These are phyloP conservation scores for Mythimna impura DNA, from an alignment of 2,888 invertebrate species.

Conservation along the genomic window DNA sequence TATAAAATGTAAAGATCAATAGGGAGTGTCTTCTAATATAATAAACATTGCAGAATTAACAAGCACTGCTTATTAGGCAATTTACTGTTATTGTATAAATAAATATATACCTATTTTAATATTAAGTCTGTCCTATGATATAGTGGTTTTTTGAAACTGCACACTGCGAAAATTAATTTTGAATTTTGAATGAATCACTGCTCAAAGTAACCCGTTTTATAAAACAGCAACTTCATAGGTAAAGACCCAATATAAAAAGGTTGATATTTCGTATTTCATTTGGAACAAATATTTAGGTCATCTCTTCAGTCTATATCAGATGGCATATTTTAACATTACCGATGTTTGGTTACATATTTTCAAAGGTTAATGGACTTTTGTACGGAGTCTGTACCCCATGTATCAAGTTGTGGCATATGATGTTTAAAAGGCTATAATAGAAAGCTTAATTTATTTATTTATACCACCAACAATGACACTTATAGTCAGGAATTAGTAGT, in stretches of 20 bases:
- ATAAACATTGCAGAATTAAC: constrained; percentile 50
- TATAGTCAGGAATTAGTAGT: too few species aligned
- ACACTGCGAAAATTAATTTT: too few species aligned
- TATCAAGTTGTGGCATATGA: too few species aligned
- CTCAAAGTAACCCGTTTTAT: too few species aligned
- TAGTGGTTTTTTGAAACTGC: too few species aligned
- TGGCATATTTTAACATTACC: background rate
- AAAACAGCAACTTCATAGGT: too few species aligned
- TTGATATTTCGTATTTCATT: constrained; percentile 18
- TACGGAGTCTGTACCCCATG: background rate
- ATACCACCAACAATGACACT: too few species aligned
- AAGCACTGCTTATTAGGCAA: constrained; percentile 33
- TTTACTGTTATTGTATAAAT: constrained; percentile 13
- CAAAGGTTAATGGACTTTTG: background rate
- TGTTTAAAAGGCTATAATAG: too few species aligned
- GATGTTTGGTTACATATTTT: background rate
- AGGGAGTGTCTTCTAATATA: constrained; percentile 26
- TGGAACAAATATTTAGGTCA: constrained; percentile 30
- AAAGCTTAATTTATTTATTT: too few species aligned
- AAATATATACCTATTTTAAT: background rate
- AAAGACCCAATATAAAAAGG: constrained; percentile 9
- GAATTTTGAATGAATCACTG: too few species aligned
- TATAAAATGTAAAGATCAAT: constrained; percentile 49
- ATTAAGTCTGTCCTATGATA: too few species aligned
- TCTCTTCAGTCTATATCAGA: constrained; percentile 51